These are phyloP conservation scores for Platypus cylindrus DNA, from an alignment of 2,888 invertebrate genomes.

Conservation along the genomic window DNA sequence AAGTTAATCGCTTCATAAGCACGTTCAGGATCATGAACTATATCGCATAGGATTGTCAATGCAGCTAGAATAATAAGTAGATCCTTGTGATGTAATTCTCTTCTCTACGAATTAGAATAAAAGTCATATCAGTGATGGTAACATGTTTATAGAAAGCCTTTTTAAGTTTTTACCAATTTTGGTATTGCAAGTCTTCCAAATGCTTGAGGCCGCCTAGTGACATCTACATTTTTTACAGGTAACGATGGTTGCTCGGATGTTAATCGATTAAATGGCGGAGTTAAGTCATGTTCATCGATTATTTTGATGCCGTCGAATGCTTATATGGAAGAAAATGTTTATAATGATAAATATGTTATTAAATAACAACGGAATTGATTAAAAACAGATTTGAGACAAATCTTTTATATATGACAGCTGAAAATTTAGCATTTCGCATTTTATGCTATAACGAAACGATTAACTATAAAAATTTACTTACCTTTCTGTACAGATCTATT, in stretches of 20 bases:
- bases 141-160: not conserved
- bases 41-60: conserved; percentile 34
- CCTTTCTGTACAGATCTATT: conserved; percentile 28
- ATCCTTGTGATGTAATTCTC: conserved; percentile 32
- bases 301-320: conserved; percentile 11
- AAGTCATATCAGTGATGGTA: conserved; percentile 1
- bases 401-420: too few species aligned
- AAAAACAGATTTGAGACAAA: too few species aligned
- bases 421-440: too few species aligned
- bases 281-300: conserved; percentile 24
- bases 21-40: conserved; percentile 36
- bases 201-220: conserved; percentile 32
- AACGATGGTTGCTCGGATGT: conserved; percentile 33
- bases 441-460: too few species aligned
- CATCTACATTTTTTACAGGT: conserved; percentile 33
- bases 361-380: not conserved
- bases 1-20: conserved; percentile 33
- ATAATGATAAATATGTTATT: not conserved
- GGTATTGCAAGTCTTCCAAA: conserved; percentile 36
- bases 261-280: conserved; percentile 29
- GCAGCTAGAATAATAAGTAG: conserved; percentile 29
- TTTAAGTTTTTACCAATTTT: conserved; percentile 29
- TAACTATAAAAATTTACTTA: too few species aligned
- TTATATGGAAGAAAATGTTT: conserved; percentile 8
- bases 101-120: conserved; percentile 23